Base-by-base conservation (phyloP, 2,113 vertebrate genomes). In the Phoenicopterus ruber region DNA sequence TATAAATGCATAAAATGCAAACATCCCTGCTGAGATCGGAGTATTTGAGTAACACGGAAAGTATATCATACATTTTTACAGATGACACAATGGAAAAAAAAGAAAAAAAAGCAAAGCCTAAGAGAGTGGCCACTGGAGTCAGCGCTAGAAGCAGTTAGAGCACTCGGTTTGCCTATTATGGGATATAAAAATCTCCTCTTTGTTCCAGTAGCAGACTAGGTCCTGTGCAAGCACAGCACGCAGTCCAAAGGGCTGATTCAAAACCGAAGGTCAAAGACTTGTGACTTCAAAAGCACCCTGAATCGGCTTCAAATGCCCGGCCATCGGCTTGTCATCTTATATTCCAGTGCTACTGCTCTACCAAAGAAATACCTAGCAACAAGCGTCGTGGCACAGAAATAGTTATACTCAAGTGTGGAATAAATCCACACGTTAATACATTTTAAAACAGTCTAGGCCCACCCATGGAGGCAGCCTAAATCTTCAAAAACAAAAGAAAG, bases 401-500 rank as follows among this genome's bases (percentile, higher is more conserved):
- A 90, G 77, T 76, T 88, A 84, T 22, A 77, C 44, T 88, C 28
- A 40, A 93, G 26, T 17, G 19, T 14, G 9, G 73, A 76, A 69
- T 76, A 90, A 95, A 91, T 72, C 65, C 73, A 46, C 52, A 40
- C 9, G 11, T 49, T 87, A 71, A 93, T 34, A 73, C 20, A 29
- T 89, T 86, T 95, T 82, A 82, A 76, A 95, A 91, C 38, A 91
- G n/a, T 63, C 65, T 69, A 44, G 73, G 95, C 77, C 86, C 91
- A 95, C 86, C 81, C 95, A 96, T 3, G 29, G 66, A 94, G 81
- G 28, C 44, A 92, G 55, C 40, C 92, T 86, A 86, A 81, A 76
- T 69, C 69, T 91, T 85, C 59, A 90, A 86, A 90, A 95, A 32
- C 61, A 72, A 90, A 95, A 85, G 70, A 93, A 93, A 79, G 17